Percentiles rank a stretch among this genome's conserved stretches.
Evolutionary conservation across 2,888 invertebrate species (phyloP).

Genomic region (Brenthis hecate): DNA sequence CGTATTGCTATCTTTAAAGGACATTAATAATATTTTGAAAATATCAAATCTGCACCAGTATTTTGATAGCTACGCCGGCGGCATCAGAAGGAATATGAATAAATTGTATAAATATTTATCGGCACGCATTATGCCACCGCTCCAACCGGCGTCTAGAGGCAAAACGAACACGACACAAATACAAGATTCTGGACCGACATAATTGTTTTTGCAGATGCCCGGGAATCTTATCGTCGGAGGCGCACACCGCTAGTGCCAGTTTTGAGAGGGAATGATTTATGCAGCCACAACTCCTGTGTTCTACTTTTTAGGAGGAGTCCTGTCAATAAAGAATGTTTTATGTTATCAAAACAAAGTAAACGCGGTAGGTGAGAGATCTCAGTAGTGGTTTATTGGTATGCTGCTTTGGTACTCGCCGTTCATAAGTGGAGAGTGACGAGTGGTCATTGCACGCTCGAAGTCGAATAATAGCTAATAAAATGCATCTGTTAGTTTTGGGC

Average conservation of each 20-base stretch:
- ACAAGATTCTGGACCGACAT: conserved; percentile 69
- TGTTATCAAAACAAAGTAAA: conserved; percentile 35
- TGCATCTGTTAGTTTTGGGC: conserved; percentile 6
- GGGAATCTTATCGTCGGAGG: conserved; percentile 61
- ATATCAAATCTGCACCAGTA: conserved; percentile 15
- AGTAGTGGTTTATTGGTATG: conserved; percentile 38
- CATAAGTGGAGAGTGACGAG: conserved; percentile 28
- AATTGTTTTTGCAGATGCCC: conserved; percentile 75
- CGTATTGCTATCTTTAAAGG: neutral
- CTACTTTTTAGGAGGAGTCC: conserved; percentile 44
- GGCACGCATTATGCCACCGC: conserved; percentile 65
- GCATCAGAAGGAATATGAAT: conserved; percentile 63
- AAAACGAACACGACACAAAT: conserved; percentile 62
- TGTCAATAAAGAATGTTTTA: conserved; percentile 42
- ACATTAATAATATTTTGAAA: conserved; percentile 22
- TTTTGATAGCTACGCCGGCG: conserved; percentile 40
- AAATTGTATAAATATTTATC: conserved; percentile 79
- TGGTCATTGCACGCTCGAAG: conserved; percentile 11
- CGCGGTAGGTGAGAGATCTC: conserved; percentile 39
- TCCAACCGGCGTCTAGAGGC: conserved; percentile 57
- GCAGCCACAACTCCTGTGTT: conserved; percentile 40
- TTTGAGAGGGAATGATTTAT: conserved; percentile 55
- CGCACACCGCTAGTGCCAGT: conserved; percentile 73
- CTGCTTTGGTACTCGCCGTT: conserved; percentile 30
- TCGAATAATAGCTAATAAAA: conserved; percentile 31